A percentile compares a stretch with the other conserved stretches of the same genome.
phyloP scores from a whole-genome alignment of 2,888 invertebrate species.

The Drosophila atroscutellata region DNA sequence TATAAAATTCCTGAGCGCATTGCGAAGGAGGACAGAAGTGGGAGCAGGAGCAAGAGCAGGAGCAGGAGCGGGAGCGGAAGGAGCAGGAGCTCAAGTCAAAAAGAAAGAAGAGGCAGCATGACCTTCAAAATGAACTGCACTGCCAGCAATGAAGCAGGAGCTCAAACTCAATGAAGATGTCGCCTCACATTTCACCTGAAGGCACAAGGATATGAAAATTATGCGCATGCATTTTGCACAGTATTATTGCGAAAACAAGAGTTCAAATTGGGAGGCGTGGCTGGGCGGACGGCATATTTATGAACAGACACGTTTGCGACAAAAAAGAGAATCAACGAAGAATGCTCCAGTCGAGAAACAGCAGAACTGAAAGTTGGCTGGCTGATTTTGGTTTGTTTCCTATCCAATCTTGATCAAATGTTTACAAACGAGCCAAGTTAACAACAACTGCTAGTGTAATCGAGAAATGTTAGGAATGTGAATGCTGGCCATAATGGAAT shows the following conservation, averaged over 20 bases:
- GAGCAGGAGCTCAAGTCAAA: constrained; percentile 13
- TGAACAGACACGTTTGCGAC: constrained; percentile 59
- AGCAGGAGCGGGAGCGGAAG: not conserved
- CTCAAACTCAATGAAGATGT: constrained; percentile 17
- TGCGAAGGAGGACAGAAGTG: constrained; percentile 2
- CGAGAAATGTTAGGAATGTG: too few species aligned
- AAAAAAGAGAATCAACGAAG: too few species aligned
- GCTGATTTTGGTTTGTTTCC: not conserved
- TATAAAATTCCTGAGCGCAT: constrained; percentile 63
- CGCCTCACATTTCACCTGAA: constrained; percentile 21
- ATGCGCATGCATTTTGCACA: constrained; percentile 65
- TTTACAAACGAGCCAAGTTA: not conserved
- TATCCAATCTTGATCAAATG: not conserved
- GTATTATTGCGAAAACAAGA: constrained; percentile 18
- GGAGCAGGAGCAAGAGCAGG: not conserved
- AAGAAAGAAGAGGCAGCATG: constrained; percentile 20
- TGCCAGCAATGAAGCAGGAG: not conserved
- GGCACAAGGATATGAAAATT: constrained; percentile 52
- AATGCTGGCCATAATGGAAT: too few species aligned
- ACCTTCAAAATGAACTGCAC: constrained; percentile 70
- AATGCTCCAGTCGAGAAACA: not conserved
- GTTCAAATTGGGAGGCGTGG: not conserved
- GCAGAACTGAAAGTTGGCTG: not conserved
- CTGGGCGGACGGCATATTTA: constrained; percentile 46
- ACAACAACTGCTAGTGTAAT: too few species aligned